Conservation (phyloP, 2,797 vertebrate species). For the Manis pentadactyla region DNA sequence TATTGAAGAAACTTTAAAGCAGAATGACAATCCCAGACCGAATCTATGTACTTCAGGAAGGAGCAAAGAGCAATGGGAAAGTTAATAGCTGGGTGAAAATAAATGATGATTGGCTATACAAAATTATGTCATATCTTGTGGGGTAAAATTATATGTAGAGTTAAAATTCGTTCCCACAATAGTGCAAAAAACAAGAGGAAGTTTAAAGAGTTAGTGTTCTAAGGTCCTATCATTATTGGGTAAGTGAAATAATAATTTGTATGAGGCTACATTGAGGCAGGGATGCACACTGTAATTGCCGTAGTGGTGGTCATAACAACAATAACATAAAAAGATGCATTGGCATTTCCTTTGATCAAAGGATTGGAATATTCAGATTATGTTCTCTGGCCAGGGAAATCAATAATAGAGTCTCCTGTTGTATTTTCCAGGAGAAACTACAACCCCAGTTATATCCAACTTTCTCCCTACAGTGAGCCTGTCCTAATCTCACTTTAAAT, state of each 20-base stretch:
- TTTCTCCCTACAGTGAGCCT: neutral
- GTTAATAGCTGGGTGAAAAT: neutral
- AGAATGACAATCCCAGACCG: neutral
- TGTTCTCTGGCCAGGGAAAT: neutral
- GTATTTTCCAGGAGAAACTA: neutral
- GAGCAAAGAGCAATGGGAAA: neutral
- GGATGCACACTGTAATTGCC: neutral
- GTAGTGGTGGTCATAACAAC: neutral
- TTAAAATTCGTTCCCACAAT: neutral
- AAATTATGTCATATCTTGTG: neutral
- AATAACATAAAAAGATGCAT: neutral
- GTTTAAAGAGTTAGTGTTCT: neutral
- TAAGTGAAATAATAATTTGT: neutral
- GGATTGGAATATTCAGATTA: neutral
- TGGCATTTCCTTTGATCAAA: neutral
- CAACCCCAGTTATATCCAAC: neutral
- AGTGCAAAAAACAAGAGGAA: neutral
- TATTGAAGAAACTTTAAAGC: neutral
- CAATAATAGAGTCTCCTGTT: neutral
- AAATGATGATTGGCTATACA: neutral
- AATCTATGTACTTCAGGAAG: neutral
- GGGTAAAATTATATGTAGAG: neutral
- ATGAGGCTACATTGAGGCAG: neutral
- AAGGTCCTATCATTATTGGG: neutral
- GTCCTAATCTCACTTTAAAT: neutral